Evolutionary conservation across 2,888 invertebrate species (phyloP), one percentile per base, ranked within the genome.

Genomic region (Drosophila hamatofila): DNA sequence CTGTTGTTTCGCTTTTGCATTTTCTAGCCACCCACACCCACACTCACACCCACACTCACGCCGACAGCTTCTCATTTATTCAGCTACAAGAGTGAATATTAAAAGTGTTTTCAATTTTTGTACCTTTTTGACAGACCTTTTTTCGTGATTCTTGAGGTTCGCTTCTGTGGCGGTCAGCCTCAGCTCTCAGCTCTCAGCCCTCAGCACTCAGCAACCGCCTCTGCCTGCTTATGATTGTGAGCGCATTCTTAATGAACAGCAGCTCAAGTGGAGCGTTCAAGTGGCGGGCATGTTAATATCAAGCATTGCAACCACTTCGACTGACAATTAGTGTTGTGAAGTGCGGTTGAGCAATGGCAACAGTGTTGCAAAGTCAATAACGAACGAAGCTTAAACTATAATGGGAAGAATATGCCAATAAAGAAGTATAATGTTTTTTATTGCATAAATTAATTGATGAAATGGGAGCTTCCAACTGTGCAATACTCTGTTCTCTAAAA

Each of bases 21-120:
- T 52, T 59, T 37, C 41, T 16, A 18, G 42, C 37, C 58, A 25
- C 30, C 30, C 49, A 27, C 56, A 37, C 48, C 44, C 16, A 41
- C 68, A 46, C 42, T 46, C 63, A 42, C 52, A 33, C 23, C 52
- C 30, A 42, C 67, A 41, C 27, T 44, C 62, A 41, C 33, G n/a
- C 8, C 51, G 11, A 37, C 58, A 44, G 12, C 48, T 30, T 11
- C 48, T 87, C 81, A 86, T 87, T 86, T 86, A 86, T 86, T 81
- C 86, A 83, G 73, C 76, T 66, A 67, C 75, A 77, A 83, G 83
- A 81, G 83, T 71, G 83, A 77, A 86, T 86, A 86, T 87, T 86
- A 83, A 86, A 85, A 83, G 84, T 86, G 84, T 86, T 82, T 75
- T 80, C 75, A 83, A 86, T 83, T 72, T 72, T 65, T 73, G 64